Evolutionary conservation across 2,797 vertebrate species (phyloP), one percentile per base, ranked within the genome.

Genomic region (Sebastes diaconus): DNA sequence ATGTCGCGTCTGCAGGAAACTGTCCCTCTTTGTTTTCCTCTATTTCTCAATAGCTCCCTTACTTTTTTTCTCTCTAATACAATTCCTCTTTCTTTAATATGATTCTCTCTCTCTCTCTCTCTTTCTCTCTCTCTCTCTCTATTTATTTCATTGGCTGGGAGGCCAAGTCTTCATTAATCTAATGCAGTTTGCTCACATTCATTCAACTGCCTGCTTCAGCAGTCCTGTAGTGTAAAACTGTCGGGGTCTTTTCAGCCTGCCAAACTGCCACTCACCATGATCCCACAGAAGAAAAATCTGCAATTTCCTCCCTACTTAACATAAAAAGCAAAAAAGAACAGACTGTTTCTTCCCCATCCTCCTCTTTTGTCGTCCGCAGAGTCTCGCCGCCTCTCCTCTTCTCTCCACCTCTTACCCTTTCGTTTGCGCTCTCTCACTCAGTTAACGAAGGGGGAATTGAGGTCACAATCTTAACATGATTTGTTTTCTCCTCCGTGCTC

Each of bases 1-100:
- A 84, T 86, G 91, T 92, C 81, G 76, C 73, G 50, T 87, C 90
- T 91, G 88, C 84, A 87, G 86, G 72, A 90, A 85, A 84, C 84
- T 86, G 80, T 81, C 79, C 83, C 73, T 86, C 84, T 91, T 88
- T 91, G 87, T 87, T 84, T 91, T 86, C 82, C 75, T 88, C 73
- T 57, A 27, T 82, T 83, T 87, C 72, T 76, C 74, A 61, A 46
- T 20, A 57, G 32, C 68, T 68, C 68, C 50, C 36, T 75, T 46
- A 59, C 39, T 46, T 84, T 82, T 42, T 80, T 39, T 66, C 68
- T 73, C 32, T 80, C 22, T 60, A 76, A 75, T 86, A 73, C 84
- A 55, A 42, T 82, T 75, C 32, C 59, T 63, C 65, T 87, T 46
- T 84, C 59, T 88, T 80, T 79, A 79, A 85, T 85, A 80, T 65